Evolutionary conservation across 92 coral and sea anemone genomes (phyloP).

Genomic region (Porites evermanni): DNA sequence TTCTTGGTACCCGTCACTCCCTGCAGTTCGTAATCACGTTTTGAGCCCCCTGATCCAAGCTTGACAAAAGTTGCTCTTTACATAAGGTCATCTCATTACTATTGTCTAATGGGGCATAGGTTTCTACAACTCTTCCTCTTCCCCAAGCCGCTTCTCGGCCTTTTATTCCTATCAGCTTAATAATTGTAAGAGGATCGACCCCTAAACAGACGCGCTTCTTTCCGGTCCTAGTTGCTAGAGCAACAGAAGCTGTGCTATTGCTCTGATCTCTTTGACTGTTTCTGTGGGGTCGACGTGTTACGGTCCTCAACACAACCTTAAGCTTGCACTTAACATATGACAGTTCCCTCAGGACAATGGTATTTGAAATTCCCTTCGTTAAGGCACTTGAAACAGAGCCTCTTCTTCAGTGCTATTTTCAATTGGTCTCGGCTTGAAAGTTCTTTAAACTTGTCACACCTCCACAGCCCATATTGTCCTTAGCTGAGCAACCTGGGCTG

Average conservation of each 20-base stretch:
- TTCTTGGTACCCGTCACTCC: constrained; percentile 49
- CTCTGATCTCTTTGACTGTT: not conserved
- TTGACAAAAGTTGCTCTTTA: constrained; percentile 35
- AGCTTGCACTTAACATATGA: constrained; percentile 45
- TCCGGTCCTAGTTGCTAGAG: constrained; percentile 72
- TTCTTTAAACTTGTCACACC: constrained; percentile 58
- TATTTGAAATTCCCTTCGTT: not conserved
- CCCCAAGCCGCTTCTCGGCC: constrained; percentile 33
- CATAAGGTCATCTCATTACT: constrained; percentile 56
- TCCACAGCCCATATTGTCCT: constrained; percentile 68
- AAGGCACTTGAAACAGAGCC: constrained; percentile 73
- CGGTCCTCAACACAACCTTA: constrained; percentile 12
- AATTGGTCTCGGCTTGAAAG: constrained; percentile 39
- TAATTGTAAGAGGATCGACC: constrained; percentile 71
- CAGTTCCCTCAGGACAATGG: constrained; percentile 53
- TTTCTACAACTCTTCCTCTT: constrained; percentile 40
- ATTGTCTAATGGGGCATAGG: constrained; percentile 61
- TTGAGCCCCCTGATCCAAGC: constrained; percentile 29
- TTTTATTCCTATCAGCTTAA: not conserved
- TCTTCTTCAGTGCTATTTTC: constrained; percentile 51
- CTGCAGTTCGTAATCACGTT: constrained; percentile 27
- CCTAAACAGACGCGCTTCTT: constrained; percentile 69
- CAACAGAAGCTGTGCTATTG: not conserved
- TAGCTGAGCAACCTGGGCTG: too few species aligned
- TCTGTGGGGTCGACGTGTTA: constrained; percentile 43